Evolutionary conservation across 1,140 invertebrate species (phyloP), one percentile per base, ranked within the genome.

Genomic region (Cephus cinctus): DNA sequence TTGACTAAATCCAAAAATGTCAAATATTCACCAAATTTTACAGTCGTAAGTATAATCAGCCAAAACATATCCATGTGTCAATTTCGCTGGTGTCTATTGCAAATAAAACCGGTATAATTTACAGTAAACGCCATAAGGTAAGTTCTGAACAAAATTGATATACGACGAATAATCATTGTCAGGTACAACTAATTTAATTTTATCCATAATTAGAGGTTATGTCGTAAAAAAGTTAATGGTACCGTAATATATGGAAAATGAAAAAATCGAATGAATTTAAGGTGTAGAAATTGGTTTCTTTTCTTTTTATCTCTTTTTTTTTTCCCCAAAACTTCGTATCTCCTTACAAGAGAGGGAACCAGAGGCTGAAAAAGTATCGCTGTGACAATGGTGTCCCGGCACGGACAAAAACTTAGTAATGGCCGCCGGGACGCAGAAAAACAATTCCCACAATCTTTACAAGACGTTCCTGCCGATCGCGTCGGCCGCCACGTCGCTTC

Each of bases 401-500:
- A 35, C 27, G 20, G 47, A 14, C 11, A 19, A 1, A 11, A n/a
- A 15, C 21, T 27, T 16, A 43, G 4, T 16, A 25, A 16, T 43
- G n/a, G 25, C 44, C 40, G 22, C 36, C 27, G 57, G 62, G 54
- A 63, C 67, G 61, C 65, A 71, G 67, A 71, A 71, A 71, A 71
- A 70, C 66, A 70, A 70, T 71, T 71, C 65, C 66, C 63, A 71
- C 69, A 70, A 67, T 70, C 61, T 59, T 60, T 60, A 63, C 56
- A 59, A 62, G 66, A 65, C 63, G 54, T 59, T 61, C 61, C 50
- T 47, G 47, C 57, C 57, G 56, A 59, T 55, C 62, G 38, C 22
- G 52, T 32, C 39, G 36, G 41, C 42, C 16, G 48, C n/a, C n/a
- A n/a, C n/a, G 25, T 27, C 6, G 25, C 25, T 27, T 27, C 25